A percentile compares a stretch with the other conserved stretches of the same genome.
Evolutionary conservation across 2,888 invertebrate species (phyloP).

Genomic region (Coenonympha arcania): DNA sequence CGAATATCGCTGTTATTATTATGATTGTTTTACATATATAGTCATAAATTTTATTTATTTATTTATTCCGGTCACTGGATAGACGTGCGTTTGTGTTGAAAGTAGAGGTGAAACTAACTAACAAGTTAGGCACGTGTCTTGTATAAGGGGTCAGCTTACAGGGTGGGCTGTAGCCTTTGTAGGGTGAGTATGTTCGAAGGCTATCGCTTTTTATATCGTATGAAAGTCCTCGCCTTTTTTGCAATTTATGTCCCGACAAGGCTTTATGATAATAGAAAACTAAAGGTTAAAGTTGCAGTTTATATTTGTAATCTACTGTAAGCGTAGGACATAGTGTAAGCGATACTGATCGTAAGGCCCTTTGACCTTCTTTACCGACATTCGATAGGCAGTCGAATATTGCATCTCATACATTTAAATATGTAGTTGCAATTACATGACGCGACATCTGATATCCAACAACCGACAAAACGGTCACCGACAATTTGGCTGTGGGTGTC

Average conservation of each 20-base stretch:
- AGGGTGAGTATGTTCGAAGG: constrained; percentile 10
- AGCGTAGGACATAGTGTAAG: no score
- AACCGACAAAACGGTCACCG: no score
- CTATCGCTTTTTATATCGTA: neutral
- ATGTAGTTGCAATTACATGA: no score
- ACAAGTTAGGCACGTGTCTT: constrained; percentile 39
- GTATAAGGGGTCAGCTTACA: constrained; percentile 20
- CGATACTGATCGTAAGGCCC: no score
- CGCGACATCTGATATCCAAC: no score
- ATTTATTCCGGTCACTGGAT: neutral
- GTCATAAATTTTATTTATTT: neutral
- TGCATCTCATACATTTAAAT: no score
- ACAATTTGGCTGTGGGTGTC: no score
- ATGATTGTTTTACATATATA: neutral
- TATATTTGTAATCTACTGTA: no score
- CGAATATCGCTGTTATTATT: no score
- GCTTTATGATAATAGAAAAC: neutral
- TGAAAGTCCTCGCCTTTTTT: constrained; percentile 1
- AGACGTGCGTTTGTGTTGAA: constrained; percentile 33
- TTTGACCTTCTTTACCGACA: no score
- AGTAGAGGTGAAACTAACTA: constrained; percentile 43
- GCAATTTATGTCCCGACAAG: constrained; percentile 3
- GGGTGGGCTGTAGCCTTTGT: constrained; percentile 19
- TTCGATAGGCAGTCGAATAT: no score
- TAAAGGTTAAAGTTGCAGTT: neutral